Evolutionary conservation across 1,140 invertebrate genomes (phyloP), one percentile per base, ranked within the genome.

Genomic region (Aphidius ervi): DNA sequence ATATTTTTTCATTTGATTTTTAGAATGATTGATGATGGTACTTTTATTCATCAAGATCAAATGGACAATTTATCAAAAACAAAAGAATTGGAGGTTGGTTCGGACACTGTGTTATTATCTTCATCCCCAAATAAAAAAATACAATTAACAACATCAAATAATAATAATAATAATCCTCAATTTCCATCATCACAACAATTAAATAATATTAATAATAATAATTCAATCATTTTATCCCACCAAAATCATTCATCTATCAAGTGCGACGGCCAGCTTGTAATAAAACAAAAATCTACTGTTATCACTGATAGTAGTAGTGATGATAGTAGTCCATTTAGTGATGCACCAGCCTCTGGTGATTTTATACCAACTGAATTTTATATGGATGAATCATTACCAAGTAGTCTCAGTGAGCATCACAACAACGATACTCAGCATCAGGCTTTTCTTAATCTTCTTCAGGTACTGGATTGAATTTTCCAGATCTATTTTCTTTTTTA

Each of bases 291-390:
- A 31, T 31, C 23, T 31, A 31, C 23, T 31, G 23, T 31, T 31
- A 4, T 31, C 23, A 67, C 62, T 49, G 58, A 23, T 65, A 68
- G 6, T 49, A 62, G 67, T 57, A 79, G 76, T 62, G 74, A 70
- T 47, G 71, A 71, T 67, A 76, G 76, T 65, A 75, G 73, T 48
- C 67, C 71, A 0, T 74, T 71, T 31, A 65, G 66, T n/a, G 72
- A 70, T 58, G 68, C 74, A 63, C 23, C 23, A 31, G 71, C 63
- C 45, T 70, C 63, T 50, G 71, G 76, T 42, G 90, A 91, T 76
- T 92, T 91, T 77, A 82, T 87, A 68, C 86, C 85, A 68, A 87
- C 89, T 57, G 89, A 92, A 68, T 92, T 88, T 85, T 93, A 92
- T 82, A 90, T 93, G 79, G 90, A 93, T 71, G 91, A 92, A 74